phyloP scores from a whole-genome alignment of 2,113 vertebrate species.

The Sinocyclocheilus rhinocerous region DNA sequence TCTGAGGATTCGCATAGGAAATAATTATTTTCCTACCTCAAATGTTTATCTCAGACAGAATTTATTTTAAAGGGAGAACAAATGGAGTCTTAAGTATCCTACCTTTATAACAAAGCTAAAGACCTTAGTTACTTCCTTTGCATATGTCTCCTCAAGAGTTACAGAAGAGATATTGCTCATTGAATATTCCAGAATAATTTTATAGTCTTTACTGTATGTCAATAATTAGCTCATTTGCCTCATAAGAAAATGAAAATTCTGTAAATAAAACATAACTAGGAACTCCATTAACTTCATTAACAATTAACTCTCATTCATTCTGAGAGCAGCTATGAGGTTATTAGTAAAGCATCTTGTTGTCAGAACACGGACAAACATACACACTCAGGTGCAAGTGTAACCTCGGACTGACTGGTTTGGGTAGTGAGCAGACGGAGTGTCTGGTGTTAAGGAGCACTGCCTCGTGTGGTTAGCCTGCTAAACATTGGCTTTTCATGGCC shows the following conservation, averaged over 20 bases:
- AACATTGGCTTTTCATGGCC: constrained; percentile 73
- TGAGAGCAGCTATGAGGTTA: background rate
- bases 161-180: background rate
- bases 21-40: background rate
- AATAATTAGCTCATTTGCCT: too few species aligned
- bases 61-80: background rate
- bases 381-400: constrained; percentile 20
- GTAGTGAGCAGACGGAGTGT: constrained; percentile 43
- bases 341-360: background rate
- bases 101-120: background rate
- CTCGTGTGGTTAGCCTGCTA: constrained; percentile 71
- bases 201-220: too few species aligned
- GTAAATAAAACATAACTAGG: background rate
- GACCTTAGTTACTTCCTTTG: background rate
- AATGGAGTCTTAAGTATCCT: background rate
- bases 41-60: background rate
- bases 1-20: background rate
- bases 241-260: background rate
- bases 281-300: too few species aligned
- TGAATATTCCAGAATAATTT: too few species aligned
- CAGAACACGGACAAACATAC: background rate
- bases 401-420: constrained; percentile 25
- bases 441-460: constrained; percentile 48
- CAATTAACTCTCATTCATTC: background rate
- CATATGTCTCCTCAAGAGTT: background rate